These are phyloP conservation scores for Sinelater perroti DNA, from an alignment of 2,888 invertebrate genomes.

Conservation along the genomic window DNA sequence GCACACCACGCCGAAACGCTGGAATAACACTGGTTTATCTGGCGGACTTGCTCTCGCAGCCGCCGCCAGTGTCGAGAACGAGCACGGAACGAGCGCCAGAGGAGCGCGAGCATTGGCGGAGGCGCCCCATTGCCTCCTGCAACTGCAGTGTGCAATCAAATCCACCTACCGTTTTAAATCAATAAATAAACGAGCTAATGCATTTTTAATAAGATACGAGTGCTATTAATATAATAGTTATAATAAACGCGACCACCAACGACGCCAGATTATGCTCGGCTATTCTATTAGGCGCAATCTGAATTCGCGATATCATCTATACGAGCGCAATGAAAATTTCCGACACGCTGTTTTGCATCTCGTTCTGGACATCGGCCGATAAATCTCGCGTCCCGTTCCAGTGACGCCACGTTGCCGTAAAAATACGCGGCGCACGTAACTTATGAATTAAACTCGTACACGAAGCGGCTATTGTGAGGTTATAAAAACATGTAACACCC, in stretches of 20 bases:
- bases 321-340: slow-evolving; percentile 43
- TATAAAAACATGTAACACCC: slow-evolving; percentile 36
- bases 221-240: slow-evolving; percentile 60
- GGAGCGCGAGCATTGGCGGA: too few relatives aligned
- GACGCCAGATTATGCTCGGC: slow-evolving; percentile 48
- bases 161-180: slow-evolving; percentile 58
- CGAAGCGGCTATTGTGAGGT: slow-evolving; percentile 27
- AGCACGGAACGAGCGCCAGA: slow-evolving; percentile 16
- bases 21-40: slow-evolving; percentile 20
- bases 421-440: slow-evolving; percentile 13
- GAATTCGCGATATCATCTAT: slow-evolving; percentile 55
- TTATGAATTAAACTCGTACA: slow-evolving; percentile 29
- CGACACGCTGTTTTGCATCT: slow-evolving; percentile 32
- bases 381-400: slow-evolving; percentile 21
- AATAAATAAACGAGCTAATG: slow-evolving; percentile 59
- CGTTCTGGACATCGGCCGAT: slow-evolving; percentile 23
- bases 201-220: slow-evolving; percentile 58
- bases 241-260: slow-evolving; percentile 59
- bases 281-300: slow-evolving; percentile 56
- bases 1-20: slow-evolving; percentile 13
- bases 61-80: slow-evolving; percentile 22
- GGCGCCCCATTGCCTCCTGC: slow-evolving; percentile 21
- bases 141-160: slow-evolving; percentile 42
- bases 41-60: slow-evolving; percentile 20
- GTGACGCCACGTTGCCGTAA: slow-evolving; percentile 20